Conservation (phyloP, 2,797 vertebrate species). For the Rhyacichthys aspro region DNA sequence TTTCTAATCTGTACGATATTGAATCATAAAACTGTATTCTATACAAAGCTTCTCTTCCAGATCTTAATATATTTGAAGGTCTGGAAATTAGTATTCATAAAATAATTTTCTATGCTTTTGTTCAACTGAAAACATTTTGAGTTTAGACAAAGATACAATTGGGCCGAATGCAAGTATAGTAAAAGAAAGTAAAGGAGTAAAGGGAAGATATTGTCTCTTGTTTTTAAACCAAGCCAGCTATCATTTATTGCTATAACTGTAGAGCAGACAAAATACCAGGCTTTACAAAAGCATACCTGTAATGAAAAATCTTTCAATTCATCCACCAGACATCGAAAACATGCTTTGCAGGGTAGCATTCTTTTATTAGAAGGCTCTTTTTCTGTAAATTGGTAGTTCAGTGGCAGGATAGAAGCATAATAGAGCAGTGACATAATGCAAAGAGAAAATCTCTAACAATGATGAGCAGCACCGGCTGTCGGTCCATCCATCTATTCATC, state of each 20-base stretch:
- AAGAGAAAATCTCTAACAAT: conserved; percentile 28
- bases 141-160: conserved; percentile 1
- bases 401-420: conserved; percentile 1
- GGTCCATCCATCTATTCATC: conserved; percentile 48
- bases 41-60: no score
- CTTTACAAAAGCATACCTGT: conserved; percentile 28
- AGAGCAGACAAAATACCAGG: conserved; percentile 9
- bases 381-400: conserved; percentile 19
- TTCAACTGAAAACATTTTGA: no score
- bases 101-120: no score
- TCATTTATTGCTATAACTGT: conserved; percentile 23
- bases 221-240: conserved; percentile 12
- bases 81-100: no score
- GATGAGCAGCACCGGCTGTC: conserved; percentile 22
- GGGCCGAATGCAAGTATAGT: neutral
- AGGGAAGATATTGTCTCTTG: neutral
- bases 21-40: no score
- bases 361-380: conserved; percentile 18
- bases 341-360: neutral
- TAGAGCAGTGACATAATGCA: conserved; percentile 7
- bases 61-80: no score
- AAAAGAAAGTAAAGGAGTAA: neutral
- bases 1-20: no score
- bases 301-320: conserved; percentile 17
- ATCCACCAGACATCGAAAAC: conserved; percentile 11